A percentile compares a stretch with the other conserved stretches of the same genome.
phyloP scores from a whole-genome alignment of 2,797 vertebrate genomes.

The Typhlichthys eigenmanni region DNA sequence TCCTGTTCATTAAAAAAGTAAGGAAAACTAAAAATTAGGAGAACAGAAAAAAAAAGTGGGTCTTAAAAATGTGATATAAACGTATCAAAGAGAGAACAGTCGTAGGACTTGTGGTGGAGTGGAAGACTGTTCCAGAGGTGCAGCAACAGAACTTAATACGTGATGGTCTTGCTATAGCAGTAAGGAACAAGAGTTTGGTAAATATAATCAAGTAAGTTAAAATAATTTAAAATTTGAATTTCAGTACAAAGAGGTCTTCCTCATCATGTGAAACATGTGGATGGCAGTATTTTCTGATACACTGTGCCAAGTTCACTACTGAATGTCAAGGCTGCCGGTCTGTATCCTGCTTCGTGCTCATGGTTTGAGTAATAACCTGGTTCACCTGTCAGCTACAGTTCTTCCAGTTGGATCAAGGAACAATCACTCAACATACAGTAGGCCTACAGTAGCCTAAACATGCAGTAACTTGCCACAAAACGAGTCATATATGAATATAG shows the following conservation, averaged over 20 bases:
- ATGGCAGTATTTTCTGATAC: neutral
- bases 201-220: neutral
- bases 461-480: no score
- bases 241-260: constrained; percentile 3
- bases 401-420: constrained; percentile 19
- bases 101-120: no score
- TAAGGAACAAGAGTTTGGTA: neutral
- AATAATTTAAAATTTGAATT: constrained; percentile 12
- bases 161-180: neutral
- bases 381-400: constrained; percentile 45
- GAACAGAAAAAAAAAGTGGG: no score
- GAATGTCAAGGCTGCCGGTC: constrained; percentile 50
- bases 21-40: no score
- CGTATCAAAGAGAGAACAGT: no score
- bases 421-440: constrained; percentile 21
- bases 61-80: no score
- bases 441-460: neutral
- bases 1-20: no score
- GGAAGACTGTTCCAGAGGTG: no score
- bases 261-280: neutral
- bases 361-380: constrained; percentile 53
- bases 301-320: constrained; percentile 27
- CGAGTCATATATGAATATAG: no score
- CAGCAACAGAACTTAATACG: no score
- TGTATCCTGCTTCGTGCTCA: constrained; percentile 35